Evolutionary conservation across 2,888 invertebrate species (phyloP).

Genomic region (Ornithoptera priamus): DNA sequence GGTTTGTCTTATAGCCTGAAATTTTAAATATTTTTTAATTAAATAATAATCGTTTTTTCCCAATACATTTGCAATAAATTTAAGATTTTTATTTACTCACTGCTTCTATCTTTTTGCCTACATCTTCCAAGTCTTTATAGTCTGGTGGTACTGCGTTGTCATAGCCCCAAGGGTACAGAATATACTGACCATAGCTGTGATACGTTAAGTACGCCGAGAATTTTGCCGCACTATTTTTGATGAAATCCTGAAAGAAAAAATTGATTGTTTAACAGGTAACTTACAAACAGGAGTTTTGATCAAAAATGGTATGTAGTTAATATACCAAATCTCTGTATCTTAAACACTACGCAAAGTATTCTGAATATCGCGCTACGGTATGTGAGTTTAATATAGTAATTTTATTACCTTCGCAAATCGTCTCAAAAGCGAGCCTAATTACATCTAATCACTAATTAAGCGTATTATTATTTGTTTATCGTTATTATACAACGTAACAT

Average conservation of each 20-base stretch:
- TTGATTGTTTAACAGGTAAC: background rate
- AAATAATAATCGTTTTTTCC: background rate
- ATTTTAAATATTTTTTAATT: constrained; percentile 32
- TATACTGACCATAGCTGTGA: constrained; percentile 92
- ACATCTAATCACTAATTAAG: too few species aligned
- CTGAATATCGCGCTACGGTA: too few species aligned
- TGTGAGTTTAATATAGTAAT: too few species aligned
- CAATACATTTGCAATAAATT: background rate
- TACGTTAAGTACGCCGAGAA: constrained; percentile 88
- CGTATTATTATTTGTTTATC: too few species aligned
- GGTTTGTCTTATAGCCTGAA: constrained; percentile 80
- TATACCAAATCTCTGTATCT: too few species aligned
- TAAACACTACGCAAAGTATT: too few species aligned
- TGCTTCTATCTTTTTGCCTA: constrained; percentile 85
- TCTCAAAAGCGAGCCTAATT: too few species aligned
- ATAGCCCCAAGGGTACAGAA: constrained; percentile 93
- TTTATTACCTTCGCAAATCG: too few species aligned
- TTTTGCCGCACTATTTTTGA: constrained; percentile 69
- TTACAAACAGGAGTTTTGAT: too few species aligned
- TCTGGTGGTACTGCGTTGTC: constrained; percentile 85
- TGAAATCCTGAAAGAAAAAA: constrained; percentile 67
- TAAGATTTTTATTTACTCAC: constrained; percentile 54
- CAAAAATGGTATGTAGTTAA: too few species aligned
- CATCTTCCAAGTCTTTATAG: constrained; percentile 83
- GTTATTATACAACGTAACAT: too few species aligned